A percentile compares a stretch with the other conserved stretches of the same genome.
Conservation (phyloP, 1,140 invertebrate species). For the Drosophila serrata region DNA sequence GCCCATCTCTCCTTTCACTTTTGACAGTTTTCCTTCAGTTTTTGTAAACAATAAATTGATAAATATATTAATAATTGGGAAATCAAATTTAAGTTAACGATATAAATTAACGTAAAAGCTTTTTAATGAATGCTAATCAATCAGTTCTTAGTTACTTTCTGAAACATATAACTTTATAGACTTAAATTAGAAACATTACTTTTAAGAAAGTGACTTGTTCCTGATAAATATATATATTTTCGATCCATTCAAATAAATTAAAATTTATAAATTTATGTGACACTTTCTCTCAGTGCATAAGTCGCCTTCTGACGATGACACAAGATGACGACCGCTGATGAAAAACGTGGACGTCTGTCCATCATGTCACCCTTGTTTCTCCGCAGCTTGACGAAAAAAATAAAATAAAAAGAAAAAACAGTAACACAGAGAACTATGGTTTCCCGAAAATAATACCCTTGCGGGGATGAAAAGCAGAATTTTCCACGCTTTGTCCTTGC, state of each 20-base stretch:
- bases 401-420: constrained; percentile 9
- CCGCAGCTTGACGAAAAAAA: constrained; percentile 32
- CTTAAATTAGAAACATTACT: background rate
- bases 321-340: constrained; percentile 83
- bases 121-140: too few species aligned
- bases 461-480: constrained; percentile 75
- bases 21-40: background rate
- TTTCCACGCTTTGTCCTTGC: constrained; percentile 60
- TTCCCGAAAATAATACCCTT: constrained; percentile 59
- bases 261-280: background rate
- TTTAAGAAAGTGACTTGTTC: background rate
- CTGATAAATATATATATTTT: background rate
- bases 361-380: constrained; percentile 79
- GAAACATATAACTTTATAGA: background rate
- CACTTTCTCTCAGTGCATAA: constrained; percentile 39
- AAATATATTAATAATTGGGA: too few species aligned
- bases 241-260: background rate
- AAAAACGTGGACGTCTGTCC: constrained; percentile 83
- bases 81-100: background rate
- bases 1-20: background rate
- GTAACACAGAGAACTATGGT: constrained; percentile 71
- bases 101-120: too few species aligned
- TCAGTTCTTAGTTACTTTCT: too few species aligned
- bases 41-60: rapidly evolving
- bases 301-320: constrained; percentile 73